phyloP scores from a whole-genome alignment of 2,888 invertebrate species.

The Leptopterna dolabrata region DNA sequence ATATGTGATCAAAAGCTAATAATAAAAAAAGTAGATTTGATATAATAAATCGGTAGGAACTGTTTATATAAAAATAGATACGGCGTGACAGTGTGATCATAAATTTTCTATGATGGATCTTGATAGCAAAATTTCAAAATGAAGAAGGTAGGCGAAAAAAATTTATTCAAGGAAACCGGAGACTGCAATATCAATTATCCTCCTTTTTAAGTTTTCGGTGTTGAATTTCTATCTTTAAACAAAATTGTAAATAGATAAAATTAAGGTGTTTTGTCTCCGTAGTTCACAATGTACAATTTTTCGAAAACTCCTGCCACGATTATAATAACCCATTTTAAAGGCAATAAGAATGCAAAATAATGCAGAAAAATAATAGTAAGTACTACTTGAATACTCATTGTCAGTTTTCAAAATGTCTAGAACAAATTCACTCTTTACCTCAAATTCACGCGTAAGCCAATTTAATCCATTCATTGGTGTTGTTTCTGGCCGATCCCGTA shows the following conservation, averaged over 20 bases:
- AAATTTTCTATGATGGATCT: slow-evolving; percentile 28
- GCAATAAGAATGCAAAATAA: slow-evolving; percentile 33
- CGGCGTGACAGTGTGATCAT: slow-evolving; percentile 37
- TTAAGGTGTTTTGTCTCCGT: slow-evolving; percentile 38
- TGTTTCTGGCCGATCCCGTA: slow-evolving; percentile 20
- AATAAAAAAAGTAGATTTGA: slow-evolving; percentile 58
- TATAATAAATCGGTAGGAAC: slow-evolving; percentile 56
- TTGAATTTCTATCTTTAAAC: slow-evolving; percentile 22
- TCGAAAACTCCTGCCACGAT: slow-evolving; percentile 38
- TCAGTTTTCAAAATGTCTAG: not conserved
- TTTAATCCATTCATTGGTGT: not conserved
- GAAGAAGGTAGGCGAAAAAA: slow-evolving; percentile 18
- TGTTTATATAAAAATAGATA: slow-evolving; percentile 52
- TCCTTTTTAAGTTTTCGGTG: slow-evolving; percentile 49
- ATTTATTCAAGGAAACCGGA: slow-evolving; percentile 44
- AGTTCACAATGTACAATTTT: slow-evolving; percentile 38
- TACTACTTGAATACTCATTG: not conserved
- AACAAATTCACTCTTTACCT: not conserved
- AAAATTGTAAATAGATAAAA: slow-evolving; percentile 38
- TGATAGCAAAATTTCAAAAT: slow-evolving; percentile 32
- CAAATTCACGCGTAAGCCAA: slow-evolving; percentile 12
- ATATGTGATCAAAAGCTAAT: slow-evolving; percentile 59
- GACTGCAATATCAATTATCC: slow-evolving; percentile 50
- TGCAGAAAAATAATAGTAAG: not conserved
- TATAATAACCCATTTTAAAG: slow-evolving; percentile 10